Conservation (phyloP, 2,113 vertebrate genomes). For the Fregata magnificens region DNA sequence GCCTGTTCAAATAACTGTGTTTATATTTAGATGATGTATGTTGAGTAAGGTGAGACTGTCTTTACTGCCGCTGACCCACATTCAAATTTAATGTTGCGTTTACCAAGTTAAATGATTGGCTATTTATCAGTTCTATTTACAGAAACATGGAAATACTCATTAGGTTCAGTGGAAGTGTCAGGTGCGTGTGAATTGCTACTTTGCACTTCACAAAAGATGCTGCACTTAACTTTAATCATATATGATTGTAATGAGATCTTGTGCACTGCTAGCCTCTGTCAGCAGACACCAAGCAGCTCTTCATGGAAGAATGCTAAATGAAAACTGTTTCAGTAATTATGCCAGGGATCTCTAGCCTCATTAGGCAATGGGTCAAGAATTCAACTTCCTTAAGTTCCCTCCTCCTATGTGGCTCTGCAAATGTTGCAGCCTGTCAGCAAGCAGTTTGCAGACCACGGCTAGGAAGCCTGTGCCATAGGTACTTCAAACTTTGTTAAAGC, state of each 20-base stretch:
- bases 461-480: neutral
- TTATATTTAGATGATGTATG: conserved; percentile 69
- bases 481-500: neutral
- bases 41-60: conserved; percentile 3
- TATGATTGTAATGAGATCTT: neutral
- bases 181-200: neutral
- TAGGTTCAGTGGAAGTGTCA: neutral
- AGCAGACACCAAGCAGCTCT: neutral
- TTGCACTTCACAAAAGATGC: neutral
- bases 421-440: neutral
- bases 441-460: neutral
- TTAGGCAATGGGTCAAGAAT: conserved; percentile 14
- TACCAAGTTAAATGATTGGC: conserved; percentile 34
- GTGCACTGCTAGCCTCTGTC: neutral
- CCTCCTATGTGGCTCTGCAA: neutral
- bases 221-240: conserved; percentile 3
- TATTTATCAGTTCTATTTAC: conserved; percentile 53
- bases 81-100: conserved; percentile 50
- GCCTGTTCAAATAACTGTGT: conserved; percentile 22
- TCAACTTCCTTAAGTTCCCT: neutral
- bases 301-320: conserved; percentile 42
- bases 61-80: conserved; percentile 47
- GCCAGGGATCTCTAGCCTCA: neutral
- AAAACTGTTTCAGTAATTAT: neutral
- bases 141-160: conserved; percentile 4